These are phyloP conservation scores for Orestias chungarensis DNA, from an alignment of 2,797 vertebrate genomes.

Conservation along the genomic window DNA sequence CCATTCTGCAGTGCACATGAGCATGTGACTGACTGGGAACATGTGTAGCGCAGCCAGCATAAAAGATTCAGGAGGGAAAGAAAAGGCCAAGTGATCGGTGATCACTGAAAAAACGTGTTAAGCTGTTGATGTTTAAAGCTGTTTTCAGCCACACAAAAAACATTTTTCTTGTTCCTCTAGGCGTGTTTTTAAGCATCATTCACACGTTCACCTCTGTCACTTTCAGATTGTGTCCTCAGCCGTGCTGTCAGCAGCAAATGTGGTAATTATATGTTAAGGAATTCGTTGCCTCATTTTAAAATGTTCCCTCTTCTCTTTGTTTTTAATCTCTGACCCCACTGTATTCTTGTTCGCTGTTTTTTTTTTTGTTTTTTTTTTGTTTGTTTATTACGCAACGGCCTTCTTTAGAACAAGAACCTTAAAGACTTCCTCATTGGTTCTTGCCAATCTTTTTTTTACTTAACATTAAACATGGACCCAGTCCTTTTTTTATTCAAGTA, in stretches of 20 bases:
- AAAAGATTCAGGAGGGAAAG: slow-evolving; percentile 26
- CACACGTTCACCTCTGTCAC: slow-evolving; percentile 41
- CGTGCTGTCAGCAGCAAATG: slow-evolving; percentile 59
- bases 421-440: neutral
- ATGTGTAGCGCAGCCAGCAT: slow-evolving; percentile 38
- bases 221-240: slow-evolving; percentile 40
- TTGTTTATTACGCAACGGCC: slow-evolving; percentile 9
- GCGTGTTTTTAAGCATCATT: slow-evolving; percentile 26
- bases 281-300: slow-evolving; percentile 68
- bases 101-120: slow-evolving; percentile 51
- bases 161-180: slow-evolving; percentile 4
- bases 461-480: no score
- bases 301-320: slow-evolving; percentile 34
- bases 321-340: neutral
- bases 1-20: slow-evolving; percentile 45
- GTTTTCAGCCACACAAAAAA: slow-evolving; percentile 1
- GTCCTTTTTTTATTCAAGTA: slow-evolving; percentile 3
- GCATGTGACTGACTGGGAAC: slow-evolving; percentile 43
- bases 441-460: neutral
- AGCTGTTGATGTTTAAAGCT: slow-evolving; percentile 31
- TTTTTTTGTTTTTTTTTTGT: no score
- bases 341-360: slow-evolving; percentile 2
- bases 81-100: slow-evolving; percentile 41
- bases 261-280: slow-evolving; percentile 74
- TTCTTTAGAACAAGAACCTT: neutral